Evolutionary conservation across 2,113 vertebrate species (phyloP), one percentile per base, ranked within the genome.

Genomic region (Pagrus major): DNA sequence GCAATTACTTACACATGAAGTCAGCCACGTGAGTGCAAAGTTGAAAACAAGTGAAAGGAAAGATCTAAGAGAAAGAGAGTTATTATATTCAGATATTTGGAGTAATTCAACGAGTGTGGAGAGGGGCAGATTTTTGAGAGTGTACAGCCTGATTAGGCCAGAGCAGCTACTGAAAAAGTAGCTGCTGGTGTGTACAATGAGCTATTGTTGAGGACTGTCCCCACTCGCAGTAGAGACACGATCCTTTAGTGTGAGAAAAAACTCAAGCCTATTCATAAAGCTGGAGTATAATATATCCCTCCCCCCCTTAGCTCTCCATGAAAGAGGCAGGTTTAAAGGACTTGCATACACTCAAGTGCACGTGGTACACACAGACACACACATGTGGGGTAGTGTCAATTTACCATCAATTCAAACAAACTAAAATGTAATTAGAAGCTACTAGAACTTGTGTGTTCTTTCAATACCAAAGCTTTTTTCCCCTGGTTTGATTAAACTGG

Each of bases 211-310:
- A 63, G 33, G 65, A 70, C 88, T 37, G 88, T 91, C 88, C 91
- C 77, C 60, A 31, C 86, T 86, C 85, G 87, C 66, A 72, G 86
- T 78, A 64, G 86, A 89, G 86, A 88, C 51, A 78, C 74, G 9
- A 93, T 91, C 89, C 90, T 89, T 90, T 63, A 87, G 89, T 92
- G 90, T 84, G 86, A 89, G 86, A 89, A 92, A 94, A 93, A 92
- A 86, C 68, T 63, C 63, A 7, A 51, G 61, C 35, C 94, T 94
- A 93, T 95, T 95, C 93, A 94, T 88, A 88, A 78, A 82, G 77
- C 71, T 39, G 25, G 56, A 84, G 91, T 84, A 89, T 93, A 92
- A 81, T 84, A 87, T 89, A 85, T 79, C 80, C 84, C 77, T 58
- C 81, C 75, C 66, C 70, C 41, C 71, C 51, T 71, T 61, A 78